These are phyloP conservation scores for Sparus aurata DNA, from an alignment of 2,797 vertebrate species.

Conservation along the genomic window DNA sequence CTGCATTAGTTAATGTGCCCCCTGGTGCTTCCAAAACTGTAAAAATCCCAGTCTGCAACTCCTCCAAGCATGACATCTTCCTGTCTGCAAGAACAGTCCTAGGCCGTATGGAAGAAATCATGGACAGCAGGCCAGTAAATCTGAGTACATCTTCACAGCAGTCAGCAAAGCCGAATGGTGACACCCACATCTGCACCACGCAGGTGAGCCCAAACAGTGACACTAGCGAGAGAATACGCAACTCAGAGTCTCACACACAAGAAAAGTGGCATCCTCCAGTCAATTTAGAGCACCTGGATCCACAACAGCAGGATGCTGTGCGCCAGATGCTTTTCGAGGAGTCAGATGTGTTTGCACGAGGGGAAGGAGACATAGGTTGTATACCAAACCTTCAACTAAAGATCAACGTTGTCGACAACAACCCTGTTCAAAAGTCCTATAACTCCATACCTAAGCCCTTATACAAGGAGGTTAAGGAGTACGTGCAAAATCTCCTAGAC, in stretches of 20 bases:
- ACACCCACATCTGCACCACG: neutral
- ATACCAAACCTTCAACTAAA: constrained; percentile 7
- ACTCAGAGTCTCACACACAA: neutral
- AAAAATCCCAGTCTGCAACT: constrained; percentile 1
- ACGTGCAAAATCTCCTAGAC: constrained; percentile 17
- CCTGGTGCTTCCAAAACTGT: neutral
- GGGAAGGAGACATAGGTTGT: constrained; percentile 3
- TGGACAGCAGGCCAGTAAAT: neutral
- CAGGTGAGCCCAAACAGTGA: neutral
- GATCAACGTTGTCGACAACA: constrained; percentile 8
- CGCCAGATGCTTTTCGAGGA: constrained; percentile 20
- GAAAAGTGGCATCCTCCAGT: constrained; percentile 3
- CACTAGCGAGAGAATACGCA: neutral
- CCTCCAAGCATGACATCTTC: constrained; percentile 13
- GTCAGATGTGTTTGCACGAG: constrained; percentile 10
- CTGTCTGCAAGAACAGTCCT: neutral
- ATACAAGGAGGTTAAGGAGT: constrained; percentile 24
- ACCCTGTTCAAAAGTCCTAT: constrained; percentile 24
- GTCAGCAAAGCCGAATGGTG: neutral
- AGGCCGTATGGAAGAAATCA: constrained; percentile 8
- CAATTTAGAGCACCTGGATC: neutral
- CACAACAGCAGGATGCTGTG: neutral
- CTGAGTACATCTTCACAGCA: neutral
- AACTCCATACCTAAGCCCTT: constrained; percentile 14
- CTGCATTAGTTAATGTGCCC: too few species aligned